Base-by-base conservation (phyloP, 2,113 vertebrate species). In the Pithys albifrons region DNA sequence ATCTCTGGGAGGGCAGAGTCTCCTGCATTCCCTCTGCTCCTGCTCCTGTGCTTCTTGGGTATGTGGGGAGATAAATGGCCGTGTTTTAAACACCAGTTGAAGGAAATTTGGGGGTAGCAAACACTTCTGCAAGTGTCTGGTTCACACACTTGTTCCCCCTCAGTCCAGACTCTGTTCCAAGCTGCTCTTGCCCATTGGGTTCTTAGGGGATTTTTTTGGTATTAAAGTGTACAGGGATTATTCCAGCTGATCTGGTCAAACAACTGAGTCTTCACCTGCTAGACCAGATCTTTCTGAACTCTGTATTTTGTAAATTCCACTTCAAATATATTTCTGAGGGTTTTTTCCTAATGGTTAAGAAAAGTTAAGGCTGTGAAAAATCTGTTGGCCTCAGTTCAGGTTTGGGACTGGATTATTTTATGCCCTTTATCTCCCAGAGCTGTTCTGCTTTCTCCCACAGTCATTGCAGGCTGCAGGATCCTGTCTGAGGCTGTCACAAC, bases 1-100 rank as follows among this genome's bases (percentile, higher is more conserved):
- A 33, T 74, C 23, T 51, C 64, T 49, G 58, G 73, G 41, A 91
- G 90, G 88, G 66, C n/a, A 73, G 72, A 79, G 49, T 81, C 61
- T 93, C 94, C 90, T 87, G 91, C 88, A 83, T 97, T 95, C 91
- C 65, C 46, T 78, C 91, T 43, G 3, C 31, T 73, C 59, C 57
- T 45, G 45, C 48, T 20, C 33, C 57, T 62, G 62, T 66, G 86
- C 93, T 95, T 65, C 48, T 82, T 91, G 94, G 95, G 79, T 92
- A 87, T 46, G 19, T 1, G 39, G 92, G 55, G 28, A 59, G 81
- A 85, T 0, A 29, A 91, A 71, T 3, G 4, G 45, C 57, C 61
- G 57, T 23, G 7, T 48, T 66, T 61, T 27, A 37, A 71, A 46
- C 19, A 5, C 14, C 12, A 20, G 37, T 90, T 31, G 84, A 58